Evolutionary conservation across 2,113 vertebrate species (phyloP).

Genomic region (Calonectris borealis): DNA sequence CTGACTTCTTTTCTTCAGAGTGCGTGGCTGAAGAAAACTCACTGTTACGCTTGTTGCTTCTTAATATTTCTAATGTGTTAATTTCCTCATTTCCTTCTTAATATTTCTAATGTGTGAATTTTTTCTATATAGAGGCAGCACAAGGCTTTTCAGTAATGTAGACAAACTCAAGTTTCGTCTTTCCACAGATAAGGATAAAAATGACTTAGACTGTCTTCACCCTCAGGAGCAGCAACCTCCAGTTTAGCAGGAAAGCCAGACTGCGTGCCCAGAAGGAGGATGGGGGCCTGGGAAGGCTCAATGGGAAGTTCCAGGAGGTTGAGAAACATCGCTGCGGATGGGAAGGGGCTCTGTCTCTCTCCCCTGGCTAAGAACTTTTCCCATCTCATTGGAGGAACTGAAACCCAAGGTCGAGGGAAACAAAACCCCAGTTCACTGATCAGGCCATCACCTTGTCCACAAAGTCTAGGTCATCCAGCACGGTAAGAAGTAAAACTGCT

Average conservation of each 20-base stretch:
- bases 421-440: not conserved
- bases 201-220: not conserved
- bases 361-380: not conserved
- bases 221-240: not conserved
- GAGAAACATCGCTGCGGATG: not conserved
- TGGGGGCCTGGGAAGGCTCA: not conserved
- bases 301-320: not conserved
- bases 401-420: not conserved
- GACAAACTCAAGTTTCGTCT: not conserved
- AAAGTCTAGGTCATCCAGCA: not conserved
- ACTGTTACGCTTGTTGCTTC: not conserved
- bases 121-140: not conserved
- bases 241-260: not conserved
- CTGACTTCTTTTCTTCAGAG: not conserved
- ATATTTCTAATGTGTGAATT: not conserved
- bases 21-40: not conserved
- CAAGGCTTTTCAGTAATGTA: not conserved
- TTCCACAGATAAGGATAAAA: not conserved
- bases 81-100: not conserved
- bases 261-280: fast-evolving
- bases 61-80: not conserved
- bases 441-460: not conserved
- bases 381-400: not conserved
- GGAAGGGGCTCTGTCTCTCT: not conserved
- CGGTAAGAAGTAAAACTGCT: not conserved